Percentiles rank a stretch among this genome's conserved stretches.
phyloP scores from a whole-genome alignment of 2,888 invertebrate species.

The Lydus trimaculatus region DNA sequence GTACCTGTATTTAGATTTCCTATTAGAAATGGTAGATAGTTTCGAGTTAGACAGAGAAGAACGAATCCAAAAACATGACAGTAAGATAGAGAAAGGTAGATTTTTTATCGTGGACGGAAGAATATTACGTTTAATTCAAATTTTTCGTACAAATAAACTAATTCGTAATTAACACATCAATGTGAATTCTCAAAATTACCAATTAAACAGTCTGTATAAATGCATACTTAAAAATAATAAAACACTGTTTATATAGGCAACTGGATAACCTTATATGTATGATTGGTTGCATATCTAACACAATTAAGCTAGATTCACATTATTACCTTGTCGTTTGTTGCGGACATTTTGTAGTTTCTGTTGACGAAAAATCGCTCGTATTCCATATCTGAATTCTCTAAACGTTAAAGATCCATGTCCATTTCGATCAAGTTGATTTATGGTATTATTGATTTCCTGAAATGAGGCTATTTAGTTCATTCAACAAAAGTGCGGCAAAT shows the following conservation, averaged over 20 bases:
- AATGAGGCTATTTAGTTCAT: conserved; percentile 24
- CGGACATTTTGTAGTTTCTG: conserved; percentile 22
- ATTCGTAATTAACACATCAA: no score
- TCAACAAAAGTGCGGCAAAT: not conserved
- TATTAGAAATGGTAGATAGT: not conserved
- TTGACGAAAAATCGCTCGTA: conserved; percentile 35
- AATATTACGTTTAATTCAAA: no score
- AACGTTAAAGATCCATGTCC: conserved; percentile 44
- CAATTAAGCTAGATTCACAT: not conserved
- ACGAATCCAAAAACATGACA: not conserved
- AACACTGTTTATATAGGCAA: conserved; percentile 1
- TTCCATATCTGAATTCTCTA: conserved; percentile 45
- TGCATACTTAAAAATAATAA: no score
- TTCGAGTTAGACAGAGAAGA: not conserved
- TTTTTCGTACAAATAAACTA: no score
- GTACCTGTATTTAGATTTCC: conserved; percentile 13
- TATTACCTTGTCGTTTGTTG: conserved; percentile 18
- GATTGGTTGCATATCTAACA: not conserved
- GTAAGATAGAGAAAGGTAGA: not conserved
- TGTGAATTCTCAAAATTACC: not conserved
- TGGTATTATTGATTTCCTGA: conserved; percentile 43
- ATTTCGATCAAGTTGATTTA: conserved; percentile 44
- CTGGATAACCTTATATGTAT: not conserved
- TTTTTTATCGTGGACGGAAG: not conserved
- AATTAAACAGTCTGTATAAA: no score